Evolutionary conservation across 2,113 vertebrate species (phyloP).

Genomic region (Mandrillus leucophaeus): DNA sequence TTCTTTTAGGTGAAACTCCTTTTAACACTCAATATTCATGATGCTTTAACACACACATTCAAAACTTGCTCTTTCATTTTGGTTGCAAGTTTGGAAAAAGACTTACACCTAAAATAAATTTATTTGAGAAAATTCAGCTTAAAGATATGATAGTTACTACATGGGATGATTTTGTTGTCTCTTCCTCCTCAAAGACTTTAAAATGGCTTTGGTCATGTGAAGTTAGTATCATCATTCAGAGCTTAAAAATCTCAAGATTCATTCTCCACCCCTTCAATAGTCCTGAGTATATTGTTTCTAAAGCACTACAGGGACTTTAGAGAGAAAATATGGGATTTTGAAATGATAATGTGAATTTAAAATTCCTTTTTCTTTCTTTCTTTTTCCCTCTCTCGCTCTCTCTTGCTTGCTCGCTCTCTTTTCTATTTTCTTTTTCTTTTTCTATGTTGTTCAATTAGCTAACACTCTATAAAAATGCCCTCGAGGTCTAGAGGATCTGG

Average conservation of each 20-base stretch:
- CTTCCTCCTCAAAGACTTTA: neutral
- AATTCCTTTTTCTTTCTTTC: neutral
- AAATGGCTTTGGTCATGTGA: neutral
- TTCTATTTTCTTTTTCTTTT: neutral
- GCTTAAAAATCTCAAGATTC: neutral
- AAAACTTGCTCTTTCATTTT: neutral
- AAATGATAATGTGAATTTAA: neutral
- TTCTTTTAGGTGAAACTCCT: neutral
- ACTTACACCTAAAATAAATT: slow-evolving; percentile 18
- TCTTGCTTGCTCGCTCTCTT: neutral
- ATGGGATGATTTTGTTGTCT: neutral
- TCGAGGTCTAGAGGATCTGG: slow-evolving; percentile 5
- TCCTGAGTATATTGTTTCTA: neutral
- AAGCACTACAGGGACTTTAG: accelerated
- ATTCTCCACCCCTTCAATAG: neutral
- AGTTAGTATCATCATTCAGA: neutral
- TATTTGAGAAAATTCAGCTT: neutral
- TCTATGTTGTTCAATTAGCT: neutral
- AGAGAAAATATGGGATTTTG: accelerated
- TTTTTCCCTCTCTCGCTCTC: neutral
- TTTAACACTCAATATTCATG: neutral
- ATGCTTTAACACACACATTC: neutral
- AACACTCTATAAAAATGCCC: slow-evolving; percentile 61
- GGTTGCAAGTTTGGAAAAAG: neutral
- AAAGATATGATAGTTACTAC: neutral